These are phyloP conservation scores for Turnix velox DNA, from an alignment of 2,113 vertebrate species.

Conservation along the genomic window DNA sequence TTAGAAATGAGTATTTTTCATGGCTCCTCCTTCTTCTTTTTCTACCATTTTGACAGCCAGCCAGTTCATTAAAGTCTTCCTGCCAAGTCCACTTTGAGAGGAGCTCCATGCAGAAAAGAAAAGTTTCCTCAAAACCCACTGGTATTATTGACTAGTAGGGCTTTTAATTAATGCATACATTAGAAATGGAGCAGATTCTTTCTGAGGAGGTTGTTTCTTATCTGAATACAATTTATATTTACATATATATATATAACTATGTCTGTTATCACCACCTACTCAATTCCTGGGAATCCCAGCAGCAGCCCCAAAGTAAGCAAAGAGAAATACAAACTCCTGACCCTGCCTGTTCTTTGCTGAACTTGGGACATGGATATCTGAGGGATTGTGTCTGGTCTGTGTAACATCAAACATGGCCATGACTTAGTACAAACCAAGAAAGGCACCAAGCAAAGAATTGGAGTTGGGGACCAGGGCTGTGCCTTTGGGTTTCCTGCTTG, in stretches of 20 bases:
- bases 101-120: not conserved
- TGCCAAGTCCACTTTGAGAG: not conserved
- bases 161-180: not conserved
- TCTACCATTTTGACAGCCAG: not conserved
- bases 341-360: not conserved
- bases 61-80: not conserved
- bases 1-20: slow-evolving; percentile 52
- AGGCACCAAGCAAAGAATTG: rapidly evolving
- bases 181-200: not conserved
- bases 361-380: rapidly evolving
- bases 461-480: not conserved
- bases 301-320: not conserved
- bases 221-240: not conserved
- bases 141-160: not conserved
- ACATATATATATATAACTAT: not conserved
- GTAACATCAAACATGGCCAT: not conserved
- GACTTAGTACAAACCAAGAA: not conserved
- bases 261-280: not conserved
- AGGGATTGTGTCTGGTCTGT: not conserved
- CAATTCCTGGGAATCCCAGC: not conserved
- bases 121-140: not conserved
- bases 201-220: not conserved
- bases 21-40: not conserved
- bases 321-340: not conserved
- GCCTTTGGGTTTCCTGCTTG: not conserved